Evolutionary conservation across 2,888 invertebrate genomes (phyloP).

Genomic region (Cephus spinipes): DNA sequence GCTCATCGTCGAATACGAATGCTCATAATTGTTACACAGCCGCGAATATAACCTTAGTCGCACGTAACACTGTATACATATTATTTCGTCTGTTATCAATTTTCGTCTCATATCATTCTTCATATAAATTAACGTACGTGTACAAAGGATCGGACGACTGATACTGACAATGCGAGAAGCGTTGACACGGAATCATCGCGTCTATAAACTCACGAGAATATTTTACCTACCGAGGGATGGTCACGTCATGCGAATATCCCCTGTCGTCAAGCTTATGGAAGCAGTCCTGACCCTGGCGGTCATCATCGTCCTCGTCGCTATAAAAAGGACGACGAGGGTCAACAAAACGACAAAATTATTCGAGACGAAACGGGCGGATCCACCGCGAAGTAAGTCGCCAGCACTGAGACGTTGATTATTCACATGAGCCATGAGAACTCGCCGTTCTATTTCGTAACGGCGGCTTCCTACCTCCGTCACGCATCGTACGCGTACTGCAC

Average conservation of each 20-base stretch:
- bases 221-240: background rate
- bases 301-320: conserved; percentile 11
- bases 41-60: no score
- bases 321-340: conserved; percentile 13
- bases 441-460: conserved; percentile 35
- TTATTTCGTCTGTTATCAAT: no score
- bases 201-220: no score
- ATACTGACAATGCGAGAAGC: conserved; percentile 26
- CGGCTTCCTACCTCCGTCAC: conserved; percentile 47
- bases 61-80: no score
- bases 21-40: no score
- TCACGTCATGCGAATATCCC: background rate
- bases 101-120: no score
- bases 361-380: conserved; percentile 3
- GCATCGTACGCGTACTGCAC: conserved; percentile 47
- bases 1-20: no score
- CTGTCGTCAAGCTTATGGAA: no score
- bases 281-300: no score
- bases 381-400: conserved; percentile 38
- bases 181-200: no score
- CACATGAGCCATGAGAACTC: conserved; percentile 43
- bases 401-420: conserved; percentile 55
- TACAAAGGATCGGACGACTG: conserved; percentile 39
- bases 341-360: background rate
- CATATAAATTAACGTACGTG: conserved; percentile 15